phyloP scores from a whole-genome alignment of 2,113 vertebrate genomes.

The Gopherus evgoodei region DNA sequence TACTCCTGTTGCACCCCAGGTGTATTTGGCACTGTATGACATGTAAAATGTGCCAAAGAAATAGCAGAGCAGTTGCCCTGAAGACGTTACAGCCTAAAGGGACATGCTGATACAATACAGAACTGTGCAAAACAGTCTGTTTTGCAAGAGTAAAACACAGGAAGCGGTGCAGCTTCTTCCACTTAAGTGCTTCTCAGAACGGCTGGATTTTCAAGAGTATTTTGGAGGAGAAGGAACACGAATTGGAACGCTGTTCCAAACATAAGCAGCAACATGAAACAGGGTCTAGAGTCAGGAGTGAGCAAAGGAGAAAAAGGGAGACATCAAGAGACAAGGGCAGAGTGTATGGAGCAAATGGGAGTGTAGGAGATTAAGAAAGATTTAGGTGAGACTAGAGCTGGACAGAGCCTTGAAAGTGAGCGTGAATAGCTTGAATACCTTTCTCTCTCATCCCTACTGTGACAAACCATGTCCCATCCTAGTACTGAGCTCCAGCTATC shows the following conservation, averaged over 20 bases:
- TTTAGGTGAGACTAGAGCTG: neutral
- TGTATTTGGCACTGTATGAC: neutral
- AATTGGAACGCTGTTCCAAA: neutral
- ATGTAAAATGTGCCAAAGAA: neutral
- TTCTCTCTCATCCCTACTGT: neutral
- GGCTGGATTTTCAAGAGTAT: neutral
- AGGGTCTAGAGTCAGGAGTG: neutral
- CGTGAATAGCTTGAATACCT: neutral
- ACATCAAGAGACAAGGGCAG: neutral
- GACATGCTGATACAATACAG: neutral
- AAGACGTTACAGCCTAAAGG: neutral
- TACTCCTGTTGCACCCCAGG: neutral
- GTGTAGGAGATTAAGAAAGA: neutral
- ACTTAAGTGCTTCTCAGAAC: neutral
- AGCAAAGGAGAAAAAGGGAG: neutral
- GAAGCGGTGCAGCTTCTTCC: neutral
- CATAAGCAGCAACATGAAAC: neutral
- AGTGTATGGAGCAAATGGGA: neutral
- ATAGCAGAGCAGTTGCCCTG: neutral
- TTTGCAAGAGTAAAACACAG: neutral
- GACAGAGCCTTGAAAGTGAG: neutral
- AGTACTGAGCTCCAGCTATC: neutral
- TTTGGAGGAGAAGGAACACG: neutral
- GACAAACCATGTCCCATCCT: neutral
- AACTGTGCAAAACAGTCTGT: neutral